phyloP scores from a whole-genome alignment of 2,113 vertebrate genomes.

The Tetraodon nigroviridis region DNA sequence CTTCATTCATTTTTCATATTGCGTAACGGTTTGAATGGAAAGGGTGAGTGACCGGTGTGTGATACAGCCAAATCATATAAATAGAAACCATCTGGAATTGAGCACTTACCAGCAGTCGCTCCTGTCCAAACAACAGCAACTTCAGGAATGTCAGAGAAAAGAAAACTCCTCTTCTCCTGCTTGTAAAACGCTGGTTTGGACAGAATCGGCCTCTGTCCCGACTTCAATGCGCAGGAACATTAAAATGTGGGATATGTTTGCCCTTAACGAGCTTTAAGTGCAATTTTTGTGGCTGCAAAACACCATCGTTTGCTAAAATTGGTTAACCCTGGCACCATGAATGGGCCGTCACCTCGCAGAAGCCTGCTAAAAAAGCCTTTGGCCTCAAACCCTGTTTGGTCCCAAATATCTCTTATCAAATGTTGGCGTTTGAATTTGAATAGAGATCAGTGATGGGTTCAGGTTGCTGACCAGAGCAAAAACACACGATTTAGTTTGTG shows the following conservation, averaged over 20 bases:
- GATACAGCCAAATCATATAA: constrained; percentile 18
- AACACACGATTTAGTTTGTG: not conserved
- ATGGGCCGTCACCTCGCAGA: constrained; percentile 49
- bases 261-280: constrained; percentile 32
- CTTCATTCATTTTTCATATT: constrained; percentile 9
- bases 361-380: constrained; percentile 2
- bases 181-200: constrained; percentile 33
- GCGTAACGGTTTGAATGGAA: constrained; percentile 24
- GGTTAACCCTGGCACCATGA: constrained; percentile 57
- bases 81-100: constrained; percentile 32
- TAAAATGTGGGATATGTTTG: constrained; percentile 19
- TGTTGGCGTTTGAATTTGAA: not conserved
- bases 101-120: constrained; percentile 5
- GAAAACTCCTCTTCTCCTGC: constrained; percentile 19
- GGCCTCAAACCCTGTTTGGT: not conserved
- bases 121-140: constrained; percentile 11
- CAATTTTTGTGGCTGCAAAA: constrained; percentile 43
- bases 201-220: constrained; percentile 12
- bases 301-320: constrained; percentile 25
- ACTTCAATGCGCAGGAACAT: constrained; percentile 28
- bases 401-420: not conserved
- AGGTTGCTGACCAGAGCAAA: not conserved
- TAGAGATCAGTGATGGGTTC: not conserved
- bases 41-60: constrained; percentile 11
- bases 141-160: constrained; percentile 18